These are phyloP conservation scores for Carassius auratus DNA, from an alignment of 2,113 vertebrate species.

Conservation along the genomic window DNA sequence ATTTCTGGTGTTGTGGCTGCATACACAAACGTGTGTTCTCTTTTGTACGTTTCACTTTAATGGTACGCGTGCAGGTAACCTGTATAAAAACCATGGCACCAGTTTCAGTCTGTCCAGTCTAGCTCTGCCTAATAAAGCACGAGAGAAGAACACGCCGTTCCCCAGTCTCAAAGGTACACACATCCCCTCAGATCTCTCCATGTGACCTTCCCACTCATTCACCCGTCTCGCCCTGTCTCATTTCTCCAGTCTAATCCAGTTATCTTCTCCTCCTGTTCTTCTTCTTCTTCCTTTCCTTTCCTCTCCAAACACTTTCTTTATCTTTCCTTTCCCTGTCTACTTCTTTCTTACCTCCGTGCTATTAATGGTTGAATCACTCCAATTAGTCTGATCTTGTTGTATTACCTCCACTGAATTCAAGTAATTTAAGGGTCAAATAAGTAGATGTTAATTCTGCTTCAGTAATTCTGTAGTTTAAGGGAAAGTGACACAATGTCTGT, in stretches of 20 bases:
- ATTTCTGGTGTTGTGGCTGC: neutral
- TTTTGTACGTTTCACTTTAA: neutral
- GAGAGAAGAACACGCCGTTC: constrained; percentile 95
- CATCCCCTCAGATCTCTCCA: neutral
- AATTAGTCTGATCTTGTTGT: neutral
- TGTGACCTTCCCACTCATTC: neutral
- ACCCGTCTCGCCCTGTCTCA: neutral
- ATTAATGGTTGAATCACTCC: neutral
- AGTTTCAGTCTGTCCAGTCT: constrained; percentile 97
- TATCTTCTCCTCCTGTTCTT: constrained; percentile 12
- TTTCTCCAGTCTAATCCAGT: neutral
- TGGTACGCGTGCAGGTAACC: constrained; percentile 81
- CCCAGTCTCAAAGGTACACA: constrained; percentile 95
- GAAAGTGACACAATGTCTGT: neutral
- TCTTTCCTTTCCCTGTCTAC: neutral
- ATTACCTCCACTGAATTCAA: neutral
- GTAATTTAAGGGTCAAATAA: neutral
- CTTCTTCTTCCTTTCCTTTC: neutral
- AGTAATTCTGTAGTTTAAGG: neutral
- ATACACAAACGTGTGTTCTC: neutral
- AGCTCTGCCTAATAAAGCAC: constrained; percentile 90
- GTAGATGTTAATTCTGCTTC: neutral
- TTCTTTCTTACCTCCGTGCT: neutral
- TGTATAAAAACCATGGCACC: constrained; percentile 97
- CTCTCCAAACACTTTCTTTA: constrained; percentile 1